These are phyloP conservation scores for Hoplodrina ambigua DNA, from an alignment of 2,888 invertebrate species.

Conservation along the genomic window DNA sequence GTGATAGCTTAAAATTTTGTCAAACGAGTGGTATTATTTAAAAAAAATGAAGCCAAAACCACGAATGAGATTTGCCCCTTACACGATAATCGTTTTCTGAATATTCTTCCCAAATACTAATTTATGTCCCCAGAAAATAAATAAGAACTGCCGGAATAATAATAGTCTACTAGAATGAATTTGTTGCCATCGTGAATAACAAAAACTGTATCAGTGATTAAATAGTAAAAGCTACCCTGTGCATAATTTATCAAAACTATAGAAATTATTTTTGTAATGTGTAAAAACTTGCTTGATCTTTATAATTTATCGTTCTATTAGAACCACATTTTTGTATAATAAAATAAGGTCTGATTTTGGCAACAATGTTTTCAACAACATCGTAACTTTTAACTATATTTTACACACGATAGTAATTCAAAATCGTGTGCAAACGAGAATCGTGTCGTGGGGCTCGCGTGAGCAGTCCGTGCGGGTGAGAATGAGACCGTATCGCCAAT, in stretches of 20 bases:
- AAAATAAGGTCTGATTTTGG: neutral
- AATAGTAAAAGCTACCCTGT: slow-evolving; percentile 15
- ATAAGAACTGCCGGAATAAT: slow-evolving; percentile 1
- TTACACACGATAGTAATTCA: slow-evolving; percentile 43
- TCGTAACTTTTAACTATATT: neutral
- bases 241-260: slow-evolving; percentile 1
- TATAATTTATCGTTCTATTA: neutral
- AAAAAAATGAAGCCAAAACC: slow-evolving; percentile 89
- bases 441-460: slow-evolving; percentile 61
- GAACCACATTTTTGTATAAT: neutral
- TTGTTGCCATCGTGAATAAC: slow-evolving; percentile 7
- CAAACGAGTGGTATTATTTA: slow-evolving; percentile 88
- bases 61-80: slow-evolving; percentile 83
- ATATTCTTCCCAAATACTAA: neutral
- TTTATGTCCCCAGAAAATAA: neutral
- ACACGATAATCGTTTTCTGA: slow-evolving; percentile 70
- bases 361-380: neutral
- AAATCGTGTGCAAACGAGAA: slow-evolving; percentile 58
- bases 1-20: slow-evolving; percentile 87
- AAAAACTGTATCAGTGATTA: slow-evolving; percentile 3
- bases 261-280: slow-evolving; percentile 6
- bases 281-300: neutral
- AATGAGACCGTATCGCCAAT: slow-evolving; percentile 82
- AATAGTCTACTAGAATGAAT: neutral
- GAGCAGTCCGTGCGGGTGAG: slow-evolving; percentile 74